A percentile compares a stretch with the other conserved stretches of the same genome.
Conservation (phyloP, 2,113 vertebrate species). For the Orcinus orca region DNA sequence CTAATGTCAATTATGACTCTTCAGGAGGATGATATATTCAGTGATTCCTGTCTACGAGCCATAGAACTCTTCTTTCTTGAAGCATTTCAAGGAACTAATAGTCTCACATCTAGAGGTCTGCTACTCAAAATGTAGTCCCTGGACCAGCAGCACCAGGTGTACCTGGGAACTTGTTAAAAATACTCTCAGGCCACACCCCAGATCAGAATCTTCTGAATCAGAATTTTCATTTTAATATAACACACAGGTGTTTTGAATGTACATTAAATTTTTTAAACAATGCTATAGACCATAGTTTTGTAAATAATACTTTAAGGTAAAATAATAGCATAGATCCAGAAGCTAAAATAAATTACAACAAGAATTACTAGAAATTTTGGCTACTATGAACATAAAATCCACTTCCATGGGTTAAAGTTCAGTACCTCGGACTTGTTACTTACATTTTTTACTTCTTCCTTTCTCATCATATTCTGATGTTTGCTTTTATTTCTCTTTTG, state of each 20-base stretch:
- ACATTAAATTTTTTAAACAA: neutral
- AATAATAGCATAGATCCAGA: neutral
- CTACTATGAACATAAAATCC: slow-evolving; percentile 1
- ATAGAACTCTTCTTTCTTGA: neutral
- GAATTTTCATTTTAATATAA: neutral
- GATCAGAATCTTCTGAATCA: neutral
- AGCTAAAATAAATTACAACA: neutral
- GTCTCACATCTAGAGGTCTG: neutral
- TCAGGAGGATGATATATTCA: neutral
- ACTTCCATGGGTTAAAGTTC: neutral
- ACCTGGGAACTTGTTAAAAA: neutral
- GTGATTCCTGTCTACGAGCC: neutral
- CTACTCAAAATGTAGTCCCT: neutral
- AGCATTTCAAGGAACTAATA: neutral
- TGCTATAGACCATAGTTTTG: neutral
- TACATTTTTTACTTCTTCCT: neutral
- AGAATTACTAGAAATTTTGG: slow-evolving; percentile 8
- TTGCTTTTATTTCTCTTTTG: neutral
- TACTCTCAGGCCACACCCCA: neutral
- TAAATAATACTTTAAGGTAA: neutral
- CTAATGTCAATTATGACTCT: neutral
- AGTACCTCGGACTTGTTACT: neutral
- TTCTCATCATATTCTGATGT: neutral
- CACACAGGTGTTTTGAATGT: neutral
- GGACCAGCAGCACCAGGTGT: neutral